Evolutionary conservation across 53 echinoderm and acorn worm species (phyloP).

Genomic region (Stichopus horrens): DNA sequence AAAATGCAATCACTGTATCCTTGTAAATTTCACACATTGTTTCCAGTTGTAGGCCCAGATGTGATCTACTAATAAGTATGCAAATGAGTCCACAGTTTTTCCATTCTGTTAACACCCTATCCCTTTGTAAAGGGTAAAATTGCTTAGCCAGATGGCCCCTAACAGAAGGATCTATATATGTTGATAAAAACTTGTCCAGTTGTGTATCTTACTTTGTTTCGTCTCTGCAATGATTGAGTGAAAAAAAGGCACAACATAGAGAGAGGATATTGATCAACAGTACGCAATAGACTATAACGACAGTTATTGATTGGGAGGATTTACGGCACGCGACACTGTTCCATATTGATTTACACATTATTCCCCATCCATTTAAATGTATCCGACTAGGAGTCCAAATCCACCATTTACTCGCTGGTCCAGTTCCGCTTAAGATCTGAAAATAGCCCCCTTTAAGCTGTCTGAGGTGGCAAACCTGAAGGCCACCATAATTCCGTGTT

Average conservation of each 20-base stretch:
- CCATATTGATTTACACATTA: conserved; percentile 9
- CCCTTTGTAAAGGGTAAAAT: background rate
- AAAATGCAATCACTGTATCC: conserved; percentile 30
- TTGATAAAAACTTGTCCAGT: no score
- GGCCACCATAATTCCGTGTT: no score
- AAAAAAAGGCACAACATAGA: background rate
- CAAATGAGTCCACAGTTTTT: conserved; percentile 7
- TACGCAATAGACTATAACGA: background rate
- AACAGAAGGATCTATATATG: background rate
- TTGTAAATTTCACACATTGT: conserved; percentile 38
- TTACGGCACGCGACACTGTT: conserved; percentile 31
- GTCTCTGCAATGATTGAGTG: background rate
- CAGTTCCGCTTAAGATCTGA: no score
- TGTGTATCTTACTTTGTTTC: background rate
- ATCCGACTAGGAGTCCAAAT: background rate
- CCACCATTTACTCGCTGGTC: background rate
- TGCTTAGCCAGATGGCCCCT: background rate
- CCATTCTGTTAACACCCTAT: conserved; percentile 9
- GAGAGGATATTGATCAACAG: no score
- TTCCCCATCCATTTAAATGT: background rate
- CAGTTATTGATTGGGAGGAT: conserved; percentile 3
- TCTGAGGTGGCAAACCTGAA: no score
- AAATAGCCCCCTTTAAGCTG: no score
- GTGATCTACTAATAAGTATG: conserved; percentile 37
- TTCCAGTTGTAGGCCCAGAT: conserved; percentile 18